A percentile compares a stretch with the other conserved stretches of the same genome.
Evolutionary conservation across 2,797 vertebrate genomes (phyloP).

Genomic region (Remorina albescens): DNA sequence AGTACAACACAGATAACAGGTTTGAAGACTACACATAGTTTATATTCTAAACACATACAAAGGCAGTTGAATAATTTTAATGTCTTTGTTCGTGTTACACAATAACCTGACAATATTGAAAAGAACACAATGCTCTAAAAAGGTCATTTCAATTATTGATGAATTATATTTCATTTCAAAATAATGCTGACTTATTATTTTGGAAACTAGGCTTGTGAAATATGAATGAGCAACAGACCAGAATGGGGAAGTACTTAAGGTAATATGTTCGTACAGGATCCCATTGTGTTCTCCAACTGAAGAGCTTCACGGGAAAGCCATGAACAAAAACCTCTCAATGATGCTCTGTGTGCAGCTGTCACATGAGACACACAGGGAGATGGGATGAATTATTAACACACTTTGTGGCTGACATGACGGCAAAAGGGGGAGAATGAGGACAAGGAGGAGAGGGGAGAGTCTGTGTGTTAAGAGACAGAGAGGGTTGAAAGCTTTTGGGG

Average conservation of each 20-base stretch:
- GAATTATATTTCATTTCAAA: constrained; percentile 31
- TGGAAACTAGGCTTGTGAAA: constrained; percentile 36
- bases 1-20: no score
- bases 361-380: constrained; percentile 34
- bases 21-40: no score
- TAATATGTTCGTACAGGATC: constrained; percentile 41
- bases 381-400: constrained; percentile 60
- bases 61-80: not conserved
- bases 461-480: not conserved
- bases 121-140: not conserved
- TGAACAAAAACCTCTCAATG: constrained; percentile 49
- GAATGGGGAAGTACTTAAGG: constrained; percentile 49
- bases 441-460: no score
- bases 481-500: constrained; percentile 8
- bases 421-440: not conserved
- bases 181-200: not conserved
- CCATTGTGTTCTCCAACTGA: constrained; percentile 63
- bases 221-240: constrained; percentile 18
- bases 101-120: not conserved
- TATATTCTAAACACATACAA: not conserved
- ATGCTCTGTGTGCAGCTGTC: constrained; percentile 49
- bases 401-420: constrained; percentile 19
- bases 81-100: not conserved
- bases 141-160: not conserved
- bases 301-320: constrained; percentile 45